Conservation (phyloP, 2,797 vertebrate genomes). For the Parauchenoglanis punctatus region DNA sequence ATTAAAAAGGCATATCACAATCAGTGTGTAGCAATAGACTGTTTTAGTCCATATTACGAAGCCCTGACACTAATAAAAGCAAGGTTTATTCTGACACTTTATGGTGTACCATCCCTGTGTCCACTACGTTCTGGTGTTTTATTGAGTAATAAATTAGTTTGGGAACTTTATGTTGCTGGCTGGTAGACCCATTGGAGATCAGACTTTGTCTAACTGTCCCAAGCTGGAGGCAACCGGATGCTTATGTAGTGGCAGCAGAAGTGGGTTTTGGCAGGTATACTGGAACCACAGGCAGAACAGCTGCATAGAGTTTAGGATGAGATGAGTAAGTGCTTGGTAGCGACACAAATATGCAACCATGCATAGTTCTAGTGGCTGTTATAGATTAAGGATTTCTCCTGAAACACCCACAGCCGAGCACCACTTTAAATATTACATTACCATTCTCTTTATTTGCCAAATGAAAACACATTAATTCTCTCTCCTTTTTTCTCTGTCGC, state of each 20-base stretch:
- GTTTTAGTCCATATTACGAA: not conserved
- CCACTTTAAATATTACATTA: not conserved
- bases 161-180: slow-evolving; percentile 1
- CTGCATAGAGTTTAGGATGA: slow-evolving; percentile 23
- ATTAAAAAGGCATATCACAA: not conserved
- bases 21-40: not conserved
- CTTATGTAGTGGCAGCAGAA: slow-evolving; percentile 11
- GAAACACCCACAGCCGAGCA: not conserved
- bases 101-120: not conserved
- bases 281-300: slow-evolving; percentile 34
- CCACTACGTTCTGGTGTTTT: slow-evolving; percentile 17
- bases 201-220: slow-evolving; percentile 3
- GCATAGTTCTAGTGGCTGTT: slow-evolving; percentile 10
- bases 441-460: not conserved
- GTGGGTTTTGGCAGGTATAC: slow-evolving; percentile 2
- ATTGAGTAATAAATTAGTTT: slow-evolving; percentile 17
- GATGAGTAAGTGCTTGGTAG: slow-evolving; percentile 28
- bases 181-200: not conserved
- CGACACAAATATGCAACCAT: slow-evolving; percentile 17
- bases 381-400: slow-evolving; percentile 8
- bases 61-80: not conserved
- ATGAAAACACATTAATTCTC: slow-evolving; percentile 1
- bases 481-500: not conserved
- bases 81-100: not conserved
- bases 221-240: slow-evolving; percentile 10